Evolutionary conservation across 2,797 vertebrate genomes (phyloP), one percentile per base, ranked within the genome.

Genomic region (Hozukius guyotensis): DNA sequence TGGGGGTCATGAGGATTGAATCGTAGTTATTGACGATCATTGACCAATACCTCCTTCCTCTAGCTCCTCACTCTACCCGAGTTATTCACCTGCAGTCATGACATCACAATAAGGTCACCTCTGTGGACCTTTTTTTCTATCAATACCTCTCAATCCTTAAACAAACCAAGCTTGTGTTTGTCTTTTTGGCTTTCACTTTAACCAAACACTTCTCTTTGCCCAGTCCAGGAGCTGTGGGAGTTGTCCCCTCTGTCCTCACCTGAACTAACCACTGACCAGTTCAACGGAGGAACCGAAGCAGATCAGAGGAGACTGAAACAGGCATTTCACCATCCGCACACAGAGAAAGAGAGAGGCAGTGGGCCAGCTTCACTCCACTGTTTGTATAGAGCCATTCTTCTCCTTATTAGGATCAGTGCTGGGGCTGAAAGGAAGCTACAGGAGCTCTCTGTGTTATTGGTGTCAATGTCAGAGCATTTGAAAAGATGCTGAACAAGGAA

Each of bases 371-470:
- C 82, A 85, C 83, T 88, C 86, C 73, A 61, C 84, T 91, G 89
- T 93, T 91, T 94, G 89, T 91, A 91, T 85, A 90, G 91, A 90
- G 78, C 89, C 90, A 94, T 95, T 95, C 92, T 93, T 93, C 83
- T 88, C 93, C 94, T 91, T 95, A 95, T 95, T 95, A 94, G 95
- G 93, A 93, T 92, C 91, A 92, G 87, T 83, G 83, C 86, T 56
- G 75, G 67, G 78, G 62, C 83, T 92, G 84, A 93, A 90, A 88
- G 85, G 85, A 85, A 77, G 77, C 89, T 82, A 90, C 86, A 90
- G 89, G 74, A 85, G 84, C 64, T 82, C 80, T 88, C 80, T 89
- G 88, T 93, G 86, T 88, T 89, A 75, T 72, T 85, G 87, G 84
- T 92, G 90, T 94, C 89, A 86, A 73, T 88, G 92, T 92, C 87